Conservation (phyloP, 2,113 vertebrate species). For the Arizona elegans region DNA sequence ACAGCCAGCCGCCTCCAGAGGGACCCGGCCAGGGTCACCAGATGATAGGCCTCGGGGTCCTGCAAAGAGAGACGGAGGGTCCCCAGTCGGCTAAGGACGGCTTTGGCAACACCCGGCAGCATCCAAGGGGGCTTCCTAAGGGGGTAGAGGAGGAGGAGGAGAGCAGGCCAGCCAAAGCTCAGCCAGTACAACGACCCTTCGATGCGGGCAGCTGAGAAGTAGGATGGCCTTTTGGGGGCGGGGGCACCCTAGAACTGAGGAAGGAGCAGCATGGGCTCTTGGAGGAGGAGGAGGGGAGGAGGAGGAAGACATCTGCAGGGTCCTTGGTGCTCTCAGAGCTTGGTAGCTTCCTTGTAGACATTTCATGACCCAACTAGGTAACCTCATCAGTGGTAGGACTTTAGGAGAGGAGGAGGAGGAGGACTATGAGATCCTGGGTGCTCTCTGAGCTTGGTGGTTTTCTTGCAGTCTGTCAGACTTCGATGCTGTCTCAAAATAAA, state of each 20-base stretch:
- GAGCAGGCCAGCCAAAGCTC: not conserved
- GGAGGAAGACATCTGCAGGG: too few relatives aligned
- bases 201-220: not conserved
- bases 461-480: too few relatives aligned
- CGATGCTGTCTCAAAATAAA: too few relatives aligned
- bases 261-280: too few relatives aligned
- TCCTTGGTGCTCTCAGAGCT: too few relatives aligned
- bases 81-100: not conserved
- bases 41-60: conserved; percentile 73
- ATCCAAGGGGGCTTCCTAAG: not conserved
- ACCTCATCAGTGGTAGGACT: not conserved
- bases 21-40: conserved; percentile 74
- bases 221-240: not conserved
- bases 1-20: conserved; percentile 82
- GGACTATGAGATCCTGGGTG: too few relatives aligned
- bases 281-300: too few relatives aligned
- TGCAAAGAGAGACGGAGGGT: conserved; percentile 32
- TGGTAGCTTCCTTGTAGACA: too few relatives aligned
- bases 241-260: too few relatives aligned
- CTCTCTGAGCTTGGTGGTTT: too few relatives aligned
- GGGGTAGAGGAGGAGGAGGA: not conserved
- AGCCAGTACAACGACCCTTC: not conserved
- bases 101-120: rapidly evolving
- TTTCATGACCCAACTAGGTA: not conserved
- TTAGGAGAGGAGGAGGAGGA: too few relatives aligned